A percentile compares a stretch with the other conserved stretches of the same genome.
Conservation (phyloP, 2,888 invertebrate genomes). For the Euclidia mi region DNA sequence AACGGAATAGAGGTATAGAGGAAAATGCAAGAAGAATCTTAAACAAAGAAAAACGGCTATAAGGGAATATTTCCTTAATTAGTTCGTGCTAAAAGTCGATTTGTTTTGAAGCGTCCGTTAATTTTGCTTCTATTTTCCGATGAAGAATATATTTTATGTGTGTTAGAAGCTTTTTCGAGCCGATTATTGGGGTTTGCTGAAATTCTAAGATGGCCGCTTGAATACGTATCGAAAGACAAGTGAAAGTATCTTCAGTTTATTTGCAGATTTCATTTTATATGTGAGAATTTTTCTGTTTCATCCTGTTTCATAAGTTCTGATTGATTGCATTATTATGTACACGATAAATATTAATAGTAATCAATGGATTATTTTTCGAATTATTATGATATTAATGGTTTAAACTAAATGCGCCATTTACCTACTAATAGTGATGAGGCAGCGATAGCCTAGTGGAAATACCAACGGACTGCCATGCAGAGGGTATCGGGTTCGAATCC, state of each 20-base stretch:
- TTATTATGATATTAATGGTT: no score
- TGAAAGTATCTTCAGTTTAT: conserved; percentile 3
- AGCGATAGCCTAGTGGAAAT: no score
- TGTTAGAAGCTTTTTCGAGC: conserved; percentile 1
- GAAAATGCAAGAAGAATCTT: conserved; percentile 19
- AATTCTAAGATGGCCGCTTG: conserved; percentile 1
- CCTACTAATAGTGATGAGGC: no score
- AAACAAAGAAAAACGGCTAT: conserved; percentile 4
- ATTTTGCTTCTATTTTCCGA: conserved; percentile 15
- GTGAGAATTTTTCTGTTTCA: no score
- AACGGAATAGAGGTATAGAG: conserved; percentile 4
- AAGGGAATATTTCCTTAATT: conserved; percentile 16
- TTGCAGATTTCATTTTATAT: neutral
- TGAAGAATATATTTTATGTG: conserved; percentile 10
- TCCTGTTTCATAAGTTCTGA: no score
- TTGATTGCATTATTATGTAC: no score
- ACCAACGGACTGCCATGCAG: no score
- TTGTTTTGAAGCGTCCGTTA: conserved; percentile 11
- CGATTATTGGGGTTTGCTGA: conserved; percentile 1
- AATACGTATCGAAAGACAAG: conserved; percentile 16
- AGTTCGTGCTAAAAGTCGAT: conserved; percentile 17
- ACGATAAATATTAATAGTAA: no score
- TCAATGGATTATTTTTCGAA: no score
- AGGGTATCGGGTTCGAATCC: no score
- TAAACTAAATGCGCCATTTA: no score